Conservation (phyloP, 2,888 invertebrate genomes). For the Tineola bisselliella region DNA sequence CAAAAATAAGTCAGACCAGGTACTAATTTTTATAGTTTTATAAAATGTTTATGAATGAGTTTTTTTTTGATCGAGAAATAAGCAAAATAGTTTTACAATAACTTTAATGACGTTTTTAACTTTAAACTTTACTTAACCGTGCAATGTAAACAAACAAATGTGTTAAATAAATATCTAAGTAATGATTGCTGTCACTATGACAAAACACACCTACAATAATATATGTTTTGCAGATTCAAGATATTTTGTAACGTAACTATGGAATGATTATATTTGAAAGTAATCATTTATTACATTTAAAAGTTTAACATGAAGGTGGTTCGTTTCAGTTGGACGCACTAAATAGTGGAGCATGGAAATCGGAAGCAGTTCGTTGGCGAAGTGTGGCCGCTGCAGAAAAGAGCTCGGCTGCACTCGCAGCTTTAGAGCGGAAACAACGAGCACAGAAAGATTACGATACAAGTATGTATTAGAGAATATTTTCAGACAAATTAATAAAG, state of each 20-base stretch:
- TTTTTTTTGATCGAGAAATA: no score
- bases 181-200: neutral
- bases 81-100: neutral
- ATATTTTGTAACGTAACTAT: neutral
- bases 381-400: slow-evolving; percentile 56
- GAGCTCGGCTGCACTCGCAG: slow-evolving; percentile 54
- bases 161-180: neutral
- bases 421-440: slow-evolving; percentile 53
- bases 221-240: neutral
- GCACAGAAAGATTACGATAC: slow-evolving; percentile 61
- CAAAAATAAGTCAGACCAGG: no score
- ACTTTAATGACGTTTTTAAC: neutral
- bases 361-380: slow-evolving; percentile 60
- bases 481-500: neutral
- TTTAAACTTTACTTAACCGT: neutral
- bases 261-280: neutral
- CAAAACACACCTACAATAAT: neutral
- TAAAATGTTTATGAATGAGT: no score
- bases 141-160: neutral
- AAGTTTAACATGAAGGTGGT: neutral
- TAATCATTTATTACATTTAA: neutral
- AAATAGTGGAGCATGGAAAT: slow-evolving; percentile 53
- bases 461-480: slow-evolving; percentile 43
- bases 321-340: slow-evolving; percentile 56
- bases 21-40: no score